Conservation (phyloP, 2,113 vertebrate genomes). For the Glareola pratincola region DNA sequence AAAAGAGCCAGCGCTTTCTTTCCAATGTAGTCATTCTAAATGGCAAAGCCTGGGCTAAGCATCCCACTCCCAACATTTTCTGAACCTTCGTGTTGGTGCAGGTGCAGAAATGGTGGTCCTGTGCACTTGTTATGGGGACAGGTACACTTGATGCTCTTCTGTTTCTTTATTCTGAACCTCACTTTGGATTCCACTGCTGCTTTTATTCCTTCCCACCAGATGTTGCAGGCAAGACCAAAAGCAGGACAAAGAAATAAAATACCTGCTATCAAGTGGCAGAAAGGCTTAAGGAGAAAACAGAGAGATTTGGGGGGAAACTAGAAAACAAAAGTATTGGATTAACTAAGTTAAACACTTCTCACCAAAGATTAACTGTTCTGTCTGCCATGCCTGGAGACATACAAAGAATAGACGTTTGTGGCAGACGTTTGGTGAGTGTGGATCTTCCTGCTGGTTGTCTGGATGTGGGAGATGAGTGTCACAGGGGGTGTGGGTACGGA, state of each 20-base stretch:
- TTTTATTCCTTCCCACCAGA: neutral
- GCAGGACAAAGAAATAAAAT: neutral
- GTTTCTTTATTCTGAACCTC: neutral
- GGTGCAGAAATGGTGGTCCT: fast-evolving
- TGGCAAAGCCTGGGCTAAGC: neutral
- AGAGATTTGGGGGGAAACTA: neutral
- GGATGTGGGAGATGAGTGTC: neutral
- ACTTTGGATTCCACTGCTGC: neutral
- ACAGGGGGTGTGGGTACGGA: neutral
- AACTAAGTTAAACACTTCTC: neutral
- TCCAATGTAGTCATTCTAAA: neutral
- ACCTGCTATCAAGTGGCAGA: neutral
- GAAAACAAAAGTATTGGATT: neutral
- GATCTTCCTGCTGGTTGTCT: neutral
- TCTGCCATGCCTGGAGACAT: neutral
- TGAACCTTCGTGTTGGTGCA: neutral
- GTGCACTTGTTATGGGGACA: neutral
- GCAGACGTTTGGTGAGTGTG: neutral
- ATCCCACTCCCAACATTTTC: neutral
- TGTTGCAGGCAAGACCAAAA: neutral
- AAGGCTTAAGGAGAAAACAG: neutral
- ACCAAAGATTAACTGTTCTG: neutral
- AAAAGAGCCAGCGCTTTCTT: neutral
- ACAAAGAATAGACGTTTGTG: neutral
- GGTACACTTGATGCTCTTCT: neutral